These are phyloP conservation scores for Chelidonichthys spinosus DNA, from an alignment of 2,797 vertebrate species.

Conservation along the genomic window DNA sequence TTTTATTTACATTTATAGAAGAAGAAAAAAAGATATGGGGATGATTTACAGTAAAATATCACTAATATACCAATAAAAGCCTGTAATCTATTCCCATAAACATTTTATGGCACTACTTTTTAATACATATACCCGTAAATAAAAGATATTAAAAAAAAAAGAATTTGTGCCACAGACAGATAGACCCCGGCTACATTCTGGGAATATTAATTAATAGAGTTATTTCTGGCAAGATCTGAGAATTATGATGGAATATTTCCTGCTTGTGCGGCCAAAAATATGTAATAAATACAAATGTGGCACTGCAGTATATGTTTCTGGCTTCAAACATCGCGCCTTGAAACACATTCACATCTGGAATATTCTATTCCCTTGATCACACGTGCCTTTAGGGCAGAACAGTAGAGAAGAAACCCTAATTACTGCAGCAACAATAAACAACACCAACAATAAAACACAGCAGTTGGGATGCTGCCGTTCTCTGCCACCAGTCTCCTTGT, in stretches of 20 bases:
- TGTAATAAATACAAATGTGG: background rate
- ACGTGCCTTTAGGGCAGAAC: background rate
- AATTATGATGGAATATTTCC: background rate
- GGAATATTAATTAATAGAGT: background rate
- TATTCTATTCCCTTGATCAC: slow-evolving; percentile 21
- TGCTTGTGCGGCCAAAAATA: background rate
- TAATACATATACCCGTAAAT: background rate
- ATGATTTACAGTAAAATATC: background rate
- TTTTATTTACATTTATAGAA: background rate
- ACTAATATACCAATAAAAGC: background rate
- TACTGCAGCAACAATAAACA: background rate
- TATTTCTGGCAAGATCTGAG: background rate
- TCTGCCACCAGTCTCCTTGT: slow-evolving; percentile 50
- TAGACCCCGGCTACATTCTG: background rate
- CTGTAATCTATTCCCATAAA: background rate
- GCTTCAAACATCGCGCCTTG: background rate
- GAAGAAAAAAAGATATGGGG: background rate
- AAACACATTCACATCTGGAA: background rate
- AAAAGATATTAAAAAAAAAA: background rate
- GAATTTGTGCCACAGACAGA: background rate
- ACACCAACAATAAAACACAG: background rate
- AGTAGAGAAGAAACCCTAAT: background rate
- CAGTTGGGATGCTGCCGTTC: background rate
- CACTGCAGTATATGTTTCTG: background rate
- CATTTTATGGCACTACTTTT: background rate